A percentile compares a stretch with the other conserved stretches of the same genome.
Evolutionary conservation across 2,797 vertebrate species (phyloP).

Genomic region (Epinephelus coioides): DNA sequence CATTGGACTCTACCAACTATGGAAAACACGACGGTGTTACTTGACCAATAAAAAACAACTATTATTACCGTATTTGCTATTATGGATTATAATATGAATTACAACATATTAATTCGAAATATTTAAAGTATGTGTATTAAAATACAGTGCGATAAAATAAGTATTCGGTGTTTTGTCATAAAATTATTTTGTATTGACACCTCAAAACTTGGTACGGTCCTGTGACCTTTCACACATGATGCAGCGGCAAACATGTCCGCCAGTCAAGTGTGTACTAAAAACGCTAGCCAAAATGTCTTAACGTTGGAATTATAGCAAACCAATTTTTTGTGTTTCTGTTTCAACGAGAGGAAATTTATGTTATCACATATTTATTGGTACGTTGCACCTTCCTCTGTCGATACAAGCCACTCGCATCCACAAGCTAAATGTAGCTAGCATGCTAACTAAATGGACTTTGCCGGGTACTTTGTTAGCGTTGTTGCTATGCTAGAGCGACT

Average conservation of each 20-base stretch:
- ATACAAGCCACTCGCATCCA: background rate
- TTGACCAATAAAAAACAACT: background rate
- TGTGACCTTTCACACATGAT: slow-evolving; percentile 70
- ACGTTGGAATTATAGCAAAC: slow-evolving; percentile 35
- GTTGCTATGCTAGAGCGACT: background rate
- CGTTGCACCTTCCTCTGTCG: slow-evolving; percentile 15
- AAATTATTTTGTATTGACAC: background rate
- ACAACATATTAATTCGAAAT: fast-evolving
- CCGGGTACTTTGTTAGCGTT: slow-evolving; percentile 38
- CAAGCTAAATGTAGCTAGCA: slow-evolving; percentile 44
- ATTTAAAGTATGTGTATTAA: fast-evolving
- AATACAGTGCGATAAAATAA: fast-evolving
- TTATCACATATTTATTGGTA: slow-evolving; percentile 60
- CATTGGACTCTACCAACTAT: slow-evolving; percentile 81
- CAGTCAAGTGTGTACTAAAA: slow-evolving; percentile 47
- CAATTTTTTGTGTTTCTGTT: slow-evolving; percentile 6
- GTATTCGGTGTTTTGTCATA: background rate
- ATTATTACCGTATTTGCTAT: fast-evolving
- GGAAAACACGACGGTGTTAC: background rate
- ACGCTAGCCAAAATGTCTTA: slow-evolving; percentile 64
- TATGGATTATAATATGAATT: fast-evolving
- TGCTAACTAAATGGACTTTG: slow-evolving; percentile 52
- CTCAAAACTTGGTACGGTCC: slow-evolving; percentile 63
- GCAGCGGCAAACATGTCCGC: slow-evolving; percentile 74
- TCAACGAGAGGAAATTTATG: background rate